A percentile compares a stretch with the other conserved stretches of the same genome.
phyloP scores from a whole-genome alignment of 30 jellyfish, hydroid and myxozoan genomes.

The Nemopilema nomurai region DNA sequence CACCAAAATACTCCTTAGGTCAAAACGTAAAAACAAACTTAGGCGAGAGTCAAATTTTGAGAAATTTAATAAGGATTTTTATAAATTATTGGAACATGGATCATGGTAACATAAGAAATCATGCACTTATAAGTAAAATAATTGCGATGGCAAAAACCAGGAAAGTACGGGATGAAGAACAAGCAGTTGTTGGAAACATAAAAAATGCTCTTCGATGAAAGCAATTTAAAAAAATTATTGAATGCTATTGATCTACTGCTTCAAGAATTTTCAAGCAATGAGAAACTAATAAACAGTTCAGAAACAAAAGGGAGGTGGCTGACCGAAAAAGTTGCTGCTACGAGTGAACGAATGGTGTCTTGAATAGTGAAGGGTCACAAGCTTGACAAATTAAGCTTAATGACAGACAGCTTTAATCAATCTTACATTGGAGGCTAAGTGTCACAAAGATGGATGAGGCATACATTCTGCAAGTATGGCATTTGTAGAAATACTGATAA shows the following conservation, averaged over 20 bases:
- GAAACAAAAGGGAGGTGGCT: not conserved
- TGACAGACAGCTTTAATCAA: not conserved
- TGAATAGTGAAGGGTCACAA: not conserved
- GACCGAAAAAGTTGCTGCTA: conserved; percentile 2
- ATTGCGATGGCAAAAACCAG: not conserved
- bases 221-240: not conserved
- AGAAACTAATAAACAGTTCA: not conserved
- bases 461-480: not conserved
- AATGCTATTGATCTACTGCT: not conserved
- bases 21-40: not conserved
- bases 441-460: not conserved
- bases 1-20: not conserved
- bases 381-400: not conserved
- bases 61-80: not conserved
- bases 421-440: not conserved
- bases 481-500: not conserved
- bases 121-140: not conserved
- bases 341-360: not conserved
- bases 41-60: not conserved
- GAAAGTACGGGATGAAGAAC: not conserved
- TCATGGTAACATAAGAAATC: not conserved
- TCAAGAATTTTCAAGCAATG: not conserved
- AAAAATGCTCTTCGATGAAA: not conserved
- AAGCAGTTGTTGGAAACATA: not conserved
- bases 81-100: not conserved